These are phyloP conservation scores for Phortica okadai DNA, from an alignment of 2,888 invertebrate species.

Conservation along the genomic window DNA sequence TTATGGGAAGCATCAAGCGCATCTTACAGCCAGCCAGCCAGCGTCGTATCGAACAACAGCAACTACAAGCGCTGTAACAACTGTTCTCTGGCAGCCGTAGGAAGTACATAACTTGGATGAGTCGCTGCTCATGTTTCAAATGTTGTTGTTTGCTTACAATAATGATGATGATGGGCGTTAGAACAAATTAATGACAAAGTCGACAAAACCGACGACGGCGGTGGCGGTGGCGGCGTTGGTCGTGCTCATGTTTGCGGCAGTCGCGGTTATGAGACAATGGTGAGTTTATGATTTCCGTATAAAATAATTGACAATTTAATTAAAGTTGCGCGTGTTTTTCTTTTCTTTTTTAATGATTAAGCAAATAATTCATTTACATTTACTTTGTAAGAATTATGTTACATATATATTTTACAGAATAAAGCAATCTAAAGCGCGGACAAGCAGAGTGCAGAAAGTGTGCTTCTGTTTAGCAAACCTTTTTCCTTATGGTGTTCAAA, in stretches of 20 bases:
- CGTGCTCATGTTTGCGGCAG: conserved; percentile 1
- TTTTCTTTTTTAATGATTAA: no score
- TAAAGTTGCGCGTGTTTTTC: not conserved
- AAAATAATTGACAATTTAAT: conserved; percentile 49
- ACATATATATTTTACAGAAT: no score
- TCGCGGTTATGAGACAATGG: conserved; percentile 47
- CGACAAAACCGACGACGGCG: not conserved
- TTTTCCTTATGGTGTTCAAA: not conserved
- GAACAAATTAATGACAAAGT: not conserved
- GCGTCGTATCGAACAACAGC: not conserved
- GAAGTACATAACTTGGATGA: not conserved
- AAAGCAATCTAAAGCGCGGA: no score
- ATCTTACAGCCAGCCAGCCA: not conserved
- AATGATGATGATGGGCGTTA: conserved; percentile 19
- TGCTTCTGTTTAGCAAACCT: no score
- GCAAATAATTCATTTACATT: no score
- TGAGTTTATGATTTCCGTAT: conserved; percentile 42
- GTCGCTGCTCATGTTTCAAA: not conserved
- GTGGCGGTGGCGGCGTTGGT: conserved; percentile 40
- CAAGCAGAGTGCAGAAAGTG: no score
- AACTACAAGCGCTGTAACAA: not conserved
- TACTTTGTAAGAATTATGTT: no score
- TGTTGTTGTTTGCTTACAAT: not conserved
- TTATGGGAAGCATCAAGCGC: not conserved
- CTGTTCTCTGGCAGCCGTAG: not conserved